Evolutionary conservation across 2,113 vertebrate genomes (phyloP).

Genomic region (Petroica traversi): DNA sequence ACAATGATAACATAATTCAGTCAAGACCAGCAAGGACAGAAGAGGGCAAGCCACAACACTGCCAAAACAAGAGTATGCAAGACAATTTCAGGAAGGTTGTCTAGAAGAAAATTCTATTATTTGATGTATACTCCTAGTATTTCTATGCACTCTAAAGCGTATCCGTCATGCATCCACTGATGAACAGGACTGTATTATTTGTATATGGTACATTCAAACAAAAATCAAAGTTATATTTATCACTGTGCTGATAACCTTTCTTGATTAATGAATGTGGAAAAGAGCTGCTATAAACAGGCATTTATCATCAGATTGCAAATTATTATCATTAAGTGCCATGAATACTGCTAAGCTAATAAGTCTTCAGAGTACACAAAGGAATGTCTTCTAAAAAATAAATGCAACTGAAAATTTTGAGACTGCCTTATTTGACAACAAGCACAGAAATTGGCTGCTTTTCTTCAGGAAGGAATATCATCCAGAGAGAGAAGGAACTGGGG

Average conservation of each 20-base stretch:
- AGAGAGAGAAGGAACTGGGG: background rate
- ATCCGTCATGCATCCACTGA: background rate
- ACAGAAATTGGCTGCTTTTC: background rate
- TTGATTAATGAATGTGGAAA: background rate
- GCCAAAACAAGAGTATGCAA: background rate
- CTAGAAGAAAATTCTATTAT: background rate
- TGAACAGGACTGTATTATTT: background rate
- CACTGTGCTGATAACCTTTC: background rate
- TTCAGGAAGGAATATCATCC: background rate
- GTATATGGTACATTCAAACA: background rate
- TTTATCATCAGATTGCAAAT: background rate
- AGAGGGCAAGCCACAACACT: background rate
- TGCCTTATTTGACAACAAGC: background rate
- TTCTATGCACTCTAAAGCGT: background rate
- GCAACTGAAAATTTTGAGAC: background rate
- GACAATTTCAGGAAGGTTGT: background rate
- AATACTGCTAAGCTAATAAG: background rate
- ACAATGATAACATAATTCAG: background rate
- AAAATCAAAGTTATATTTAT: background rate
- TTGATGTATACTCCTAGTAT: background rate
- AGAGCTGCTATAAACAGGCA: background rate
- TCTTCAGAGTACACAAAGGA: background rate
- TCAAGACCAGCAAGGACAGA: background rate
- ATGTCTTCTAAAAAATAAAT: background rate
- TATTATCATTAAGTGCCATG: background rate